These are phyloP conservation scores for Alethe diademata DNA, from an alignment of 2,113 vertebrate species.

Conservation along the genomic window DNA sequence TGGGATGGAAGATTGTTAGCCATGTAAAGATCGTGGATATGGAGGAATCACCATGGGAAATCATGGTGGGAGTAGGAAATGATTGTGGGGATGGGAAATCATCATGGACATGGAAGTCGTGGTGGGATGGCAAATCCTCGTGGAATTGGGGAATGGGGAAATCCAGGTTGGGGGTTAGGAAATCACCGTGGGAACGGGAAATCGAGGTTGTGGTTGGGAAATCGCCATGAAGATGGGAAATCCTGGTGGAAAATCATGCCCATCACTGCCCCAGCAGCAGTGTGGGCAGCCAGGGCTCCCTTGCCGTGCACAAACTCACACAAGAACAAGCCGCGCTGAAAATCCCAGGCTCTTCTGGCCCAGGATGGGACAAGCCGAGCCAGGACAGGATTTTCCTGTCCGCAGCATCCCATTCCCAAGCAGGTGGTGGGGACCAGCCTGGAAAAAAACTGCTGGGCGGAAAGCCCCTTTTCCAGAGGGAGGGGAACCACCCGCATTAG, in stretches of 20 bases:
- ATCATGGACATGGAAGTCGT: too few species aligned
- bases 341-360: background rate
- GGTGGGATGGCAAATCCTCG: background rate
- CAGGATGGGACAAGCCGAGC: rapidly evolving
- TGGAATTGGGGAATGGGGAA: background rate
- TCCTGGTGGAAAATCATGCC: background rate
- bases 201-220: background rate
- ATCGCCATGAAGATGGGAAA: rapidly evolving
- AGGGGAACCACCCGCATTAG: background rate
- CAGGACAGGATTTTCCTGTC: background rate
- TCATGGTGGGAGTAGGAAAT: background rate
- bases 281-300: rapidly evolving
- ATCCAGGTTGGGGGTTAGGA: background rate
- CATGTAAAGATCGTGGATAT: too few species aligned
- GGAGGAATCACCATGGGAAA: background rate
- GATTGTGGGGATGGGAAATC: background rate
- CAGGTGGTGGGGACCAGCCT: background rate
- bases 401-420: rapidly evolving
- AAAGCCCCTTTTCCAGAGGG: background rate
- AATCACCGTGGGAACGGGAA: background rate
- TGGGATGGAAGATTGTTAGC: too few species aligned
- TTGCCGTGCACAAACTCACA: rapidly evolving
- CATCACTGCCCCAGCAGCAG: background rate
- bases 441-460: background rate
- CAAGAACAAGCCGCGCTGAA: rapidly evolving